Conservation (phyloP, 1,140 invertebrate species). For the Diabrotica virgifera region DNA sequence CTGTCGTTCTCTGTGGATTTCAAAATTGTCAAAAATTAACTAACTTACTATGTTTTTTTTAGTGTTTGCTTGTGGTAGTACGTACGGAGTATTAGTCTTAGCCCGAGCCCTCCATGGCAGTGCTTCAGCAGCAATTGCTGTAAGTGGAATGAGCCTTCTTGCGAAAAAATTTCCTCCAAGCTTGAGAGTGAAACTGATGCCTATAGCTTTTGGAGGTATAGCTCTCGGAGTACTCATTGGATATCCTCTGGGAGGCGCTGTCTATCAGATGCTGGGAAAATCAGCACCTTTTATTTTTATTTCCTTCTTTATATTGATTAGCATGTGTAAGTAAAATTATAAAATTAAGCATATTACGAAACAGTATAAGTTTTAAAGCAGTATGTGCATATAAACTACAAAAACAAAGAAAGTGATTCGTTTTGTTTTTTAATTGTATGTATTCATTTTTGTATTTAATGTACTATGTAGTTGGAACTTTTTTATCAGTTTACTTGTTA, state of each 20-base stretch:
- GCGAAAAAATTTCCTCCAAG: conserved; percentile 58
- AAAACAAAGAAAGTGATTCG: too few species aligned
- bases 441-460: too few species aligned
- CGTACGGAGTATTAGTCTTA: conserved; percentile 70
- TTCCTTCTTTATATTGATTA: conserved; percentile 57
- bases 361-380: background rate
- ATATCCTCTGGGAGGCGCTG: conserved; percentile 74
- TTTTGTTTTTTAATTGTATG: too few species aligned
- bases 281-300: conserved; percentile 70
- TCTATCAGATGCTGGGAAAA: conserved; percentile 74
- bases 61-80: conserved; percentile 82
- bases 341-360: background rate
- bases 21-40: too few species aligned
- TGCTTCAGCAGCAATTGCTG: conserved; percentile 77
- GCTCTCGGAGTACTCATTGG: conserved; percentile 75
- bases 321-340: conserved; percentile 44
- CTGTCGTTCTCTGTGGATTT: too few species aligned
- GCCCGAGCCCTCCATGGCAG: conserved; percentile 83
- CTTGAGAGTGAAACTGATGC: conserved; percentile 68
- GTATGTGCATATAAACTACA: background rate
- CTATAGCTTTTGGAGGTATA: conserved; percentile 74
- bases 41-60: conserved; percentile 35
- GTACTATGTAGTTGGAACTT: too few species aligned
- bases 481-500: too few species aligned
- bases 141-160: conserved; percentile 68